These are phyloP conservation scores for Nymphicus hollandicus DNA, from an alignment of 2,113 vertebrate species.

Conservation along the genomic window DNA sequence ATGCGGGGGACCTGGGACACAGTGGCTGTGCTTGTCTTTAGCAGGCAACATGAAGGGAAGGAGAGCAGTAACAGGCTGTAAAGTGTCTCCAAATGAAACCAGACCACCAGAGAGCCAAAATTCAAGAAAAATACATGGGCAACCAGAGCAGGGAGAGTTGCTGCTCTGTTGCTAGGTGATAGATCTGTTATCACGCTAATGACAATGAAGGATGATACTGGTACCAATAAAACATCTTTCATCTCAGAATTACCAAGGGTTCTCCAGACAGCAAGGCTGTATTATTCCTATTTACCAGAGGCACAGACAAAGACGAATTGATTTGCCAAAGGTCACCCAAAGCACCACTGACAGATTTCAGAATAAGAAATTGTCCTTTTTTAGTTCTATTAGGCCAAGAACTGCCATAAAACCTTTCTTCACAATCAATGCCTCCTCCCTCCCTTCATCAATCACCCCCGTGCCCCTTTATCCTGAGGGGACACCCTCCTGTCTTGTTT, in stretches of 20 bases:
- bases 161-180: constrained; percentile 63
- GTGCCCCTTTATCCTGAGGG: not conserved
- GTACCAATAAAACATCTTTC: constrained; percentile 61
- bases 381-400: constrained; percentile 34
- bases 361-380: constrained; percentile 43
- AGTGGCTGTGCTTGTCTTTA: not conserved
- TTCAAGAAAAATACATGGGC: not conserved
- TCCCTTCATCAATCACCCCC: not conserved
- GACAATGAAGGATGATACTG: constrained; percentile 48
- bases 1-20: not conserved
- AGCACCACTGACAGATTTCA: not conserved
- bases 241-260: constrained; percentile 32
- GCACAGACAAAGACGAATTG: constrained; percentile 45
- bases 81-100: not conserved
- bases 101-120: not conserved
- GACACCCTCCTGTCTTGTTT: not conserved
- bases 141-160: not conserved
- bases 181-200: constrained; percentile 56
- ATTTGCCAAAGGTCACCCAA: constrained; percentile 55
- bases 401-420: constrained; percentile 29
- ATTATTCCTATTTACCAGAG: constrained; percentile 15
- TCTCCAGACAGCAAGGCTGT: constrained; percentile 33
- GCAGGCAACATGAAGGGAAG: not conserved
- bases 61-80: not conserved
- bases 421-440: not conserved